Conservation (phyloP, 2,797 vertebrate species). For the Sebastes taczanowskii region DNA sequence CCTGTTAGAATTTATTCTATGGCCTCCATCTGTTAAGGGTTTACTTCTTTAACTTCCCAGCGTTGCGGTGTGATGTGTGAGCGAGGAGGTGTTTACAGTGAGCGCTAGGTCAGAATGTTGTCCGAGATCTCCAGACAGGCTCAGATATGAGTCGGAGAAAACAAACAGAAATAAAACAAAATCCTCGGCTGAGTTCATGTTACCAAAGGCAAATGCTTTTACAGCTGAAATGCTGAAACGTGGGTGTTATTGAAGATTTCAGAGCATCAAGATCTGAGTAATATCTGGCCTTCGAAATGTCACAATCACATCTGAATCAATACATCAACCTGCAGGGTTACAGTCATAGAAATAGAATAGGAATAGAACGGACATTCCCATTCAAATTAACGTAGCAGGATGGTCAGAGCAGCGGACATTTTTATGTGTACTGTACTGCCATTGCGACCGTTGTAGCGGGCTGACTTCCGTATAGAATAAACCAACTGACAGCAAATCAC, state of each 20-base stretch:
- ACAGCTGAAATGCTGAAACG: conserved; percentile 3
- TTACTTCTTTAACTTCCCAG: conserved; percentile 44
- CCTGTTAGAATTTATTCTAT: conserved; percentile 35
- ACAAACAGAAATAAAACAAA: conserved; percentile 18
- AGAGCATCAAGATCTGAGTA: not conserved
- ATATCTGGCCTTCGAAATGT: conserved; percentile 3
- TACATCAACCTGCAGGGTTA: not conserved
- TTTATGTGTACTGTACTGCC: too few relatives aligned
- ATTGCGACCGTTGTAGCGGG: too few relatives aligned
- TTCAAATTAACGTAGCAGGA: too few relatives aligned
- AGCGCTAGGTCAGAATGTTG: conserved; percentile 6
- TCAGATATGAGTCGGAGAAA: conserved; percentile 18
- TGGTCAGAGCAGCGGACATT: too few relatives aligned
- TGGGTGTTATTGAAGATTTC: conserved; percentile 1
- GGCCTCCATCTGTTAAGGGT: conserved; percentile 60
- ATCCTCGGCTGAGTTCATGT: not conserved
- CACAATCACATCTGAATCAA: not conserved
- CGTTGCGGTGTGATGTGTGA: conserved; percentile 24
- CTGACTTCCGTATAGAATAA: too few relatives aligned
- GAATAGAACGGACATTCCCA: too few relatives aligned
- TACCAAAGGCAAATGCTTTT: not conserved
- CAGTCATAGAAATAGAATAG: not conserved
- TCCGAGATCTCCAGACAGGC: conserved; percentile 10
- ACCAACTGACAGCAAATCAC: too few relatives aligned
- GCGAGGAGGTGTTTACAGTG: conserved; percentile 45